Evolutionary conservation across 2,888 invertebrate genomes (phyloP).

Genomic region (Rotaria macrura): DNA sequence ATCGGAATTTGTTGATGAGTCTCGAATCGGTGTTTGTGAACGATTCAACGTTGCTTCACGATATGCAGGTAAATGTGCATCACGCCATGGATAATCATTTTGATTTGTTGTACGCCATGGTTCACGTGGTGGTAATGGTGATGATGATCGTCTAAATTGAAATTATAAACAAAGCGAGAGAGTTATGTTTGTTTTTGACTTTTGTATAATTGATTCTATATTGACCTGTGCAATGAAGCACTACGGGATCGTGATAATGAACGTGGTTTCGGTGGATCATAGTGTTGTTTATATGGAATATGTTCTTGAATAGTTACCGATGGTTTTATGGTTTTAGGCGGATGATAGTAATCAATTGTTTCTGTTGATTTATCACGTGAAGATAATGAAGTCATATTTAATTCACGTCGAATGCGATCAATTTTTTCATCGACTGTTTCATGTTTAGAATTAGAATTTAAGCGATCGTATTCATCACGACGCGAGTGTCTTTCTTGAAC

Average conservation of each 20-base stretch:
- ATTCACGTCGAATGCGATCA: not conserved
- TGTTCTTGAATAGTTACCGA: not conserved
- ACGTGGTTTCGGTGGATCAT: not conserved
- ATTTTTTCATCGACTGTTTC: not conserved
- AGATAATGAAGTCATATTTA: not conserved
- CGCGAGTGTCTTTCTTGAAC: not conserved
- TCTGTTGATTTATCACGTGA: not conserved
- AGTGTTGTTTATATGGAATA: not conserved
- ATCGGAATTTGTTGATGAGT: not conserved
- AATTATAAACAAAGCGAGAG: not conserved
- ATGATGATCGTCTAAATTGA: not conserved
- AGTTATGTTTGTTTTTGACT: too few relatives aligned
- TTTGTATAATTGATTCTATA: too few relatives aligned
- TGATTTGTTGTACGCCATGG: conserved; percentile 6
- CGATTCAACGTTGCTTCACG: not conserved
- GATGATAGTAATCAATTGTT: not conserved
- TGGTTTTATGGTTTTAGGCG: not conserved
- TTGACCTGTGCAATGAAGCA: not conserved
- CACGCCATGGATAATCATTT: conserved; percentile 20
- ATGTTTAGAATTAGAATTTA: not conserved
- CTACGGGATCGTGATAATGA: not conserved
- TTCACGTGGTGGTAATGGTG: not conserved
- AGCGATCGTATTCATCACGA: not conserved
- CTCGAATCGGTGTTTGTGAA: not conserved
- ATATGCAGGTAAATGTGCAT: conserved; percentile 5